Evolutionary conservation across 2,113 vertebrate genomes (phyloP).

Genomic region (Aspidoscelis tigris): DNA sequence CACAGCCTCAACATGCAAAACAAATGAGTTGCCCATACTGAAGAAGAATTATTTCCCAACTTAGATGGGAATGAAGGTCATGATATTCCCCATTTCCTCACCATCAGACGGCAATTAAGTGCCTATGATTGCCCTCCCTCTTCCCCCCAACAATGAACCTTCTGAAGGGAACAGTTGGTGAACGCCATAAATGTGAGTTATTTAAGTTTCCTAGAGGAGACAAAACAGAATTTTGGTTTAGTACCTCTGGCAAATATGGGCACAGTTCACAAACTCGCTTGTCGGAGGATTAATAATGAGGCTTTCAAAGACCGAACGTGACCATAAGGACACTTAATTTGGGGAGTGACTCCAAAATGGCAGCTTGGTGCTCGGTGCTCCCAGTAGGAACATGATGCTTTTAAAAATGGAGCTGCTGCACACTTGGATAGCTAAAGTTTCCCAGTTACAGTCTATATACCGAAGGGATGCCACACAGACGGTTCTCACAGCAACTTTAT

Average conservation of each 20-base stretch:
- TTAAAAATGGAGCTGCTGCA: background rate
- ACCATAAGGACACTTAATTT: background rate
- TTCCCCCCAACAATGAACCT: slow-evolving; percentile 18
- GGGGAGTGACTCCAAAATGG: slow-evolving; percentile 24
- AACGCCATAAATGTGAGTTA: slow-evolving; percentile 47
- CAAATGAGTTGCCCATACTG: background rate
- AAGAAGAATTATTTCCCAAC: slow-evolving; percentile 40
- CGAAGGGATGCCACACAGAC: background rate
- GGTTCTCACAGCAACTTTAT: background rate
- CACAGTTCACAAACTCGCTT: background rate
- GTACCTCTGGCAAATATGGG: slow-evolving; percentile 20
- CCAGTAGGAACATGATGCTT: slow-evolving; percentile 1
- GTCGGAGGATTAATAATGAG: slow-evolving; percentile 37
- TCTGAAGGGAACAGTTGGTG: slow-evolving; percentile 28
- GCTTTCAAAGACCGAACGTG: slow-evolving; percentile 39
- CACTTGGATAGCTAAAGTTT: background rate
- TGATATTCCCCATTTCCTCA: slow-evolving; percentile 14
- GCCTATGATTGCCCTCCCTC: slow-evolving; percentile 30
- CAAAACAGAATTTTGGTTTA: slow-evolving; percentile 33
- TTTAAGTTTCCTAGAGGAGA: slow-evolving; percentile 47
- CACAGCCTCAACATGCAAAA: too few species aligned
- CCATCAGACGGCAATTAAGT: slow-evolving; percentile 40
- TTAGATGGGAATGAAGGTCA: slow-evolving; percentile 51
- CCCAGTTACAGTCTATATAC: background rate
- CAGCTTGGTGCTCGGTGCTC: background rate